A percentile compares a stretch with the other conserved stretches of the same genome.
Evolutionary conservation across 2,113 vertebrate genomes (phyloP).

Genomic region (Psittacara wagleri): DNA sequence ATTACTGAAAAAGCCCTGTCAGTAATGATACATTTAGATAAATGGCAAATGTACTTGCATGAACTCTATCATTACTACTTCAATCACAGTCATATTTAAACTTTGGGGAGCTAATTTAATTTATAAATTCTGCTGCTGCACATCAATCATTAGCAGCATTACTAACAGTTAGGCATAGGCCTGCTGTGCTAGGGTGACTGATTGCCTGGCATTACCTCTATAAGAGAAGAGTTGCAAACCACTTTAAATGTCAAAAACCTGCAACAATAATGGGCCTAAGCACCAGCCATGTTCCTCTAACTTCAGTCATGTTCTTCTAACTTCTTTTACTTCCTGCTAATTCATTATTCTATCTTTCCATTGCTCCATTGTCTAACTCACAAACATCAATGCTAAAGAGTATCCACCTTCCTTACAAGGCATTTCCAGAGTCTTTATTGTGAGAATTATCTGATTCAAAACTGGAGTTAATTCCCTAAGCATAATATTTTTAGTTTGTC

Average conservation of each 20-base stretch:
- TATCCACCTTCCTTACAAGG: background rate
- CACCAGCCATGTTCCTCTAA: background rate
- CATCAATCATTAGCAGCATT: constrained; percentile 18
- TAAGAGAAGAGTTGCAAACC: constrained; percentile 39
- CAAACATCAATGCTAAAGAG: background rate
- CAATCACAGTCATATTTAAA: constrained; percentile 39
- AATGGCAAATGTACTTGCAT: constrained; percentile 3
- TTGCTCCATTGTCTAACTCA: background rate
- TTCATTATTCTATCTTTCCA: background rate
- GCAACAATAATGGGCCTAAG: constrained; percentile 6
- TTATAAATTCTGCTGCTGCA: constrained; percentile 44
- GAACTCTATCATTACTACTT: constrained; percentile 49
- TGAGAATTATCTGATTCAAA: background rate
- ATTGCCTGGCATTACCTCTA: constrained; percentile 29
- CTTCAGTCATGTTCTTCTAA: background rate
- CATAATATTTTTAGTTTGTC: background rate
- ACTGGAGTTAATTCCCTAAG: background rate
- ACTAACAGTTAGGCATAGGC: background rate
- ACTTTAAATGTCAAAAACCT: constrained; percentile 47
- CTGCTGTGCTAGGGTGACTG: background rate
- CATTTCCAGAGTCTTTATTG: background rate
- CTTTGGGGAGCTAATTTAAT: constrained; percentile 42
- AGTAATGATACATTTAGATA: constrained; percentile 39
- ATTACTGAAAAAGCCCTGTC: background rate
- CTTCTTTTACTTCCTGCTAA: background rate